phyloP scores from a whole-genome alignment of 53 echinoderm and acorn worm genomes.

The Holothuria scabra region DNA sequence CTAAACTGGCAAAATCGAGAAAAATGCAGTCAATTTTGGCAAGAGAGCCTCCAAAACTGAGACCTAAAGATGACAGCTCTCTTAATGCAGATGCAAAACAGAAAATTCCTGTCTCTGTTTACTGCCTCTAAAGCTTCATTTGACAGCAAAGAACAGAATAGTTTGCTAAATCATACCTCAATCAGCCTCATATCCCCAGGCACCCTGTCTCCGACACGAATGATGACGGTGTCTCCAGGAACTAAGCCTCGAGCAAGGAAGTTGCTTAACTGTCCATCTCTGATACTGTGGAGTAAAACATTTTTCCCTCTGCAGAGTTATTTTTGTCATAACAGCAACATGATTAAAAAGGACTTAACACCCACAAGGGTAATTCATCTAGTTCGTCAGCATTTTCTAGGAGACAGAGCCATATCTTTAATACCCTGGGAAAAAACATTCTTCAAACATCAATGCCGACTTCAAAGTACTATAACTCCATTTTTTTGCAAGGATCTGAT shows the following conservation, averaged over 20 bases:
- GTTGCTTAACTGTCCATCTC: slow-evolving; percentile 76
- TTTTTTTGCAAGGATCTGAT: too few relatives aligned
- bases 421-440: too few relatives aligned
- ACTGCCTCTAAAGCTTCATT: not conserved
- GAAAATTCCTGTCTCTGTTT: not conserved
- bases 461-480: too few relatives aligned
- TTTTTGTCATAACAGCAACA: not conserved
- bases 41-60: too few relatives aligned
- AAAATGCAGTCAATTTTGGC: too few relatives aligned
- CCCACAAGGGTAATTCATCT: not conserved
- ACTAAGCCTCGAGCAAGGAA: slow-evolving; percentile 84
- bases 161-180: slow-evolving; percentile 57
- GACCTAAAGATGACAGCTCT: too few relatives aligned
- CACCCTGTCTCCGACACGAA: slow-evolving; percentile 87
- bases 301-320: too few relatives aligned
- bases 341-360: not conserved
- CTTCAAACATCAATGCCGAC: too few relatives aligned
- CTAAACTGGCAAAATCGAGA: too few relatives aligned
- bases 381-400: not conserved
- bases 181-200: slow-evolving; percentile 95
- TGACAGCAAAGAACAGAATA: too few relatives aligned
- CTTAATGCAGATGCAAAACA: too few relatives aligned
- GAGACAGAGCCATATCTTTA: not conserved
- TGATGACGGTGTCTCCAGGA: slow-evolving; percentile 86
- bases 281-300: slow-evolving; percentile 68